phyloP scores from a whole-genome alignment of 2,888 invertebrate genomes.

The Psylliodes chrysocephalus region DNA sequence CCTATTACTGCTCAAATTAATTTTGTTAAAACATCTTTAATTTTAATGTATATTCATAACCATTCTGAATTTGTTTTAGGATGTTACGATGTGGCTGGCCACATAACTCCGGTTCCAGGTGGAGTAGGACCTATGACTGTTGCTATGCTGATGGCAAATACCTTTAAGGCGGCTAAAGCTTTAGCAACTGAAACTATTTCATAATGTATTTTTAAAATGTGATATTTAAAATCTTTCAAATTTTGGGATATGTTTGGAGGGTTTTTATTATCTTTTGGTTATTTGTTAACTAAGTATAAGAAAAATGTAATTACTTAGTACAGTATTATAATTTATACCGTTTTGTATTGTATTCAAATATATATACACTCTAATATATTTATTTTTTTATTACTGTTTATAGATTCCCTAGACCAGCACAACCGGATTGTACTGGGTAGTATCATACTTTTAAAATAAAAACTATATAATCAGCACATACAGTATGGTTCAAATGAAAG shows the following conservation, averaged over 20 bases:
- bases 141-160: constrained; percentile 92
- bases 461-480: too few relatives aligned
- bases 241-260: background rate
- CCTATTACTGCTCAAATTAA: too few relatives aligned
- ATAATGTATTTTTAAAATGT: background rate
- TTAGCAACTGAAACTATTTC: constrained; percentile 24
- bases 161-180: constrained; percentile 75
- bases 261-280: background rate
- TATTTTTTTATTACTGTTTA: too few relatives aligned
- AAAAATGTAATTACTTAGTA: background rate
- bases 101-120: constrained; percentile 90
- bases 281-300: background rate
- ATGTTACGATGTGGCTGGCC: constrained; percentile 82
- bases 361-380: too few relatives aligned
- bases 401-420: too few relatives aligned
- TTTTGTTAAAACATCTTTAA: too few relatives aligned
- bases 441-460: too few relatives aligned
- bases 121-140: constrained; percentile 96
- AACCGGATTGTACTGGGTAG: too few relatives aligned
- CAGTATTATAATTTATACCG: constrained; percentile 21
- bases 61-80: constrained; percentile 59
- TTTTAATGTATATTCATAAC: too few relatives aligned
- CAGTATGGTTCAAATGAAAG: too few relatives aligned
- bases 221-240: background rate
- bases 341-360: constrained; percentile 1